Base-by-base conservation (phyloP, 1,140 invertebrate genomes). In the Cotesia vestalis region DNA sequence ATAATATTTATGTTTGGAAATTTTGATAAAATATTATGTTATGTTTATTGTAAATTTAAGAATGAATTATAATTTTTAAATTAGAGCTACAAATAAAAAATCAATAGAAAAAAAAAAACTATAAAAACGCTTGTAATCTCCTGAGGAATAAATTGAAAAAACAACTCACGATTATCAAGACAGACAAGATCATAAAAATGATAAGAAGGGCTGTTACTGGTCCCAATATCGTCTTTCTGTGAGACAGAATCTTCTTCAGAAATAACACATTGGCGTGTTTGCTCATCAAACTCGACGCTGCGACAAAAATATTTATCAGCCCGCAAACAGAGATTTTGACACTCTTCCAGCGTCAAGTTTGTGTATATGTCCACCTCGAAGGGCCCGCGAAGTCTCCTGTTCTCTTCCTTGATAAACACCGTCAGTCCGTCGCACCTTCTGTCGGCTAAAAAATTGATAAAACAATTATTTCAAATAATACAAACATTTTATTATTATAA, bases 231-330 rank as follows among this genome's bases (percentile, higher is more conserved):
- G 79, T 95, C 93, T 81, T 94, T 93, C 80, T 95, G 93, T 0
- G 94, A 95, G 6, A 94, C 91, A 0, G 94, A 95, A 82, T 96
- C 95, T 84, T 97, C 95, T 83, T 96, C 94, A 1, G 94, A 95
- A 6, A 96, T 89, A 4, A 94, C 92, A 75, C 95, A 97, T 69
- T 93, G 91, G 73, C 91, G 90, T 1, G 92, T 94, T 86, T 94
- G 92, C 72, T 95, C 93, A 78, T 96, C 94, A 79, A 94, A 96
- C 78, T 95, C 94, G n/a, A 96, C 92, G 4, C 95, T 95, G 27
- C 94, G 91, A 81, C 94, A 96, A 77, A 95, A 95, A 82, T 95
- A 94, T 89, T 94, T 94, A 80, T 94, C 93, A 36, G 93, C 92
- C 61, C 92, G 86, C 20, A 94, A 87, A 80, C 93, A 94, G 84